phyloP scores from a whole-genome alignment of 2,888 invertebrate species.

The Plemyria rubiginata region DNA sequence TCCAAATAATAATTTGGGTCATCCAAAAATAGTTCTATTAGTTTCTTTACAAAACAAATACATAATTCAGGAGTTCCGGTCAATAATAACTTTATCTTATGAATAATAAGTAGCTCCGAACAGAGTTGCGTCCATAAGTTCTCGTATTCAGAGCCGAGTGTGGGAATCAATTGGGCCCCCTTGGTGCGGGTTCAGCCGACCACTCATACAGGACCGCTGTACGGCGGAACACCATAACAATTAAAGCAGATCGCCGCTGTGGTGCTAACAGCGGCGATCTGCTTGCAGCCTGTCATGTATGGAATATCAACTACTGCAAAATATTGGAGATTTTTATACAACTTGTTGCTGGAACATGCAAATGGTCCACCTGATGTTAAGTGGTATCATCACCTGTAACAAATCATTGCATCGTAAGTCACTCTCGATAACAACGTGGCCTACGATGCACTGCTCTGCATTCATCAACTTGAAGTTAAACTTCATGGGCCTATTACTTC shows the following conservation, averaged over 20 bases:
- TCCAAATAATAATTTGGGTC: neutral
- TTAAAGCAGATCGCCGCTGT: neutral
- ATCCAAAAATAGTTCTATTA: slow-evolving; percentile 5
- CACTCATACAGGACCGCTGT: slow-evolving; percentile 1
- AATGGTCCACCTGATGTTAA: too few species aligned
- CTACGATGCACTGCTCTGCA: too few species aligned
- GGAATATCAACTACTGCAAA: too few species aligned
- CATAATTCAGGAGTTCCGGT: slow-evolving; percentile 21
- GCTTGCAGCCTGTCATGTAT: too few species aligned
- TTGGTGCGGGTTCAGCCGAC: neutral
- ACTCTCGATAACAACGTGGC: too few species aligned
- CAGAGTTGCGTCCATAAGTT: slow-evolving; percentile 20
- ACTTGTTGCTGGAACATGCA: too few species aligned
- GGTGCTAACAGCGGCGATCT: too few species aligned
- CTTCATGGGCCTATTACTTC: too few species aligned
- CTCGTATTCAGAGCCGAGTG: slow-evolving; percentile 15
- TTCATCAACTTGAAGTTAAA: too few species aligned
- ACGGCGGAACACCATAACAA: neutral
- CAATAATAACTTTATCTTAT: slow-evolving; percentile 25
- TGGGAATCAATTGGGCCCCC: slow-evolving; percentile 28
- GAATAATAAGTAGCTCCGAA: slow-evolving; percentile 24
- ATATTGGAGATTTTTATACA: too few species aligned
- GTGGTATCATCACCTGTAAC: too few species aligned
- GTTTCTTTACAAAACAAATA: slow-evolving; percentile 18
- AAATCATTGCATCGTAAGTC: too few species aligned